Conservation (phyloP, 2,797 vertebrate species). For the Channallabes apus region DNA sequence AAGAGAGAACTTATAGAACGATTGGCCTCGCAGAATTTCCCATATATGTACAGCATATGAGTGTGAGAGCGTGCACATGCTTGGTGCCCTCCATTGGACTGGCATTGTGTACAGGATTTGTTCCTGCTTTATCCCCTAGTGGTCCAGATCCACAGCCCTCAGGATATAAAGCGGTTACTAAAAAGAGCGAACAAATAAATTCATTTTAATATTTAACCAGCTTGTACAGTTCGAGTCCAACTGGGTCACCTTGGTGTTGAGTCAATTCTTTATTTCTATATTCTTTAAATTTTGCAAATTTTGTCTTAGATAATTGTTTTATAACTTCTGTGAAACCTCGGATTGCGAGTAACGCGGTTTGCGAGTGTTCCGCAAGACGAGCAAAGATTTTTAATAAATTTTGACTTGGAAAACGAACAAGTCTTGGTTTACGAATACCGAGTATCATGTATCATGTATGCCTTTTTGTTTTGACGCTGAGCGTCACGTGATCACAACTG, state of each 20-base stretch:
- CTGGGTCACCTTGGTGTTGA: background rate
- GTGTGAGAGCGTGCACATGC: background rate
- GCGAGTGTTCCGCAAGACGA: too few relatives aligned
- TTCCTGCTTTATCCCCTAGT: background rate
- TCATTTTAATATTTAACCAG: background rate
- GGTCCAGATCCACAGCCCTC: background rate
- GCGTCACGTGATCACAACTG: too few relatives aligned
- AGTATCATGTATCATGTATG: too few relatives aligned
- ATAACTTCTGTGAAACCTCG: too few relatives aligned
- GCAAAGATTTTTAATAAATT: too few relatives aligned
- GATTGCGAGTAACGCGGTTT: too few relatives aligned
- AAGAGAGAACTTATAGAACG: background rate
- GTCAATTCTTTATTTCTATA: too few relatives aligned
- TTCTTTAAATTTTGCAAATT: too few relatives aligned
- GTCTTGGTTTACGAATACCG: too few relatives aligned
- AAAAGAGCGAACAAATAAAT: background rate
- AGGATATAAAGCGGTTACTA: background rate
- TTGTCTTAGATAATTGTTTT: too few relatives aligned
- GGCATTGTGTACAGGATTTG: background rate
- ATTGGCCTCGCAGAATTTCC: background rate
- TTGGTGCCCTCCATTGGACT: background rate
- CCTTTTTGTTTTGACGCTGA: too few relatives aligned
- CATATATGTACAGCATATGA: background rate
- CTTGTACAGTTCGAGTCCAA: background rate
- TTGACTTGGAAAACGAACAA: too few relatives aligned